These are phyloP conservation scores for Antechinus flavipes DNA, from an alignment of 2,113 vertebrate genomes.

Conservation along the genomic window DNA sequence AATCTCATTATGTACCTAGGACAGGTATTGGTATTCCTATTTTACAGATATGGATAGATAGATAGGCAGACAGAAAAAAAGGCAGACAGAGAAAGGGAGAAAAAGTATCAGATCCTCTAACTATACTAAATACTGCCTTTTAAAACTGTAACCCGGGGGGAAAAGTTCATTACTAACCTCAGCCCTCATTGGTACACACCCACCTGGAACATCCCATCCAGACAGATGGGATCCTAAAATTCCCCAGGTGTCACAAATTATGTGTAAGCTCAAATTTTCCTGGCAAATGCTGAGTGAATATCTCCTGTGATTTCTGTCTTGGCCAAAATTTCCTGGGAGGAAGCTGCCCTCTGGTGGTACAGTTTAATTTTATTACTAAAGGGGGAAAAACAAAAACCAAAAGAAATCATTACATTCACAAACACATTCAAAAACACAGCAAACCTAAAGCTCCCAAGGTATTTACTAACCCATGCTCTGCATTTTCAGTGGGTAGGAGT, in stretches of 20 bases:
- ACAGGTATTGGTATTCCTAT: neutral
- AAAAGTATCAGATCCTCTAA: neutral
- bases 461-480: neutral
- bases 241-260: neutral
- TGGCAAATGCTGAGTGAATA: neutral
- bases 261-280: neutral
- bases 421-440: neutral
- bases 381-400: neutral
- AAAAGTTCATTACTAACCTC: neutral
- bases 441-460: neutral
- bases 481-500: neutral
- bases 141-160: neutral
- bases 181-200: neutral
- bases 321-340: conserved; percentile 55
- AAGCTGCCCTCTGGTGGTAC: conserved; percentile 82
- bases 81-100: too few relatives aligned
- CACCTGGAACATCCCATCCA: neutral
- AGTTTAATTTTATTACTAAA: neutral
- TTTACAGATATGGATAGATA: neutral
- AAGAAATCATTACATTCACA: neutral
- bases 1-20: neutral
- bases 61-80: too few relatives aligned
- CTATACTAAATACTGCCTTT: neutral
- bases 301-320: neutral
- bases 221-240: neutral